Evolutionary conservation across 2,888 invertebrate species (phyloP).

Genomic region (Chrysina gloriosa): DNA sequence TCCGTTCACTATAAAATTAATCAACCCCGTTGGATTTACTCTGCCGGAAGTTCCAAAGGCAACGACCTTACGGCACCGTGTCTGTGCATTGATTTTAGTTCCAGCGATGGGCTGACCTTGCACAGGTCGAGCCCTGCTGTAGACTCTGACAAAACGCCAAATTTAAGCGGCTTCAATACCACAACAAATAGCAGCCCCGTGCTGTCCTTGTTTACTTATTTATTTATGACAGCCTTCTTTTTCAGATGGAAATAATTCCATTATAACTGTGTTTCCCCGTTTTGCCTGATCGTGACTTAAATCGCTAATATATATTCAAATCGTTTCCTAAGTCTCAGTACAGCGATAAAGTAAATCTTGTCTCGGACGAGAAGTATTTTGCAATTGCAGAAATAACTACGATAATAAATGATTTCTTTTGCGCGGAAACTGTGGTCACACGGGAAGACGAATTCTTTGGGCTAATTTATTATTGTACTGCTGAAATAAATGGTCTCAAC

Average conservation of each 20-base stretch:
- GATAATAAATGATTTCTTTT: too few relatives aligned
- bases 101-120: slow-evolving; percentile 31
- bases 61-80: slow-evolving; percentile 29
- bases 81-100: slow-evolving; percentile 38
- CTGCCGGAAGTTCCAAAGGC: slow-evolving; percentile 35
- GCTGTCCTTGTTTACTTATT: background rate
- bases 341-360: background rate
- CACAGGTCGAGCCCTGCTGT: slow-evolving; percentile 1
- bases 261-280: background rate
- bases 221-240: background rate
- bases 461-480: too few relatives aligned
- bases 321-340: background rate
- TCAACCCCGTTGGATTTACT: slow-evolving; percentile 18
- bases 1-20: slow-evolving; percentile 18
- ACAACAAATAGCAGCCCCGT: background rate
- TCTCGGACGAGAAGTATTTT: background rate
- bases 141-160: slow-evolving; percentile 23
- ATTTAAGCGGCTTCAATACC: slow-evolving; percentile 10
- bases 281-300: background rate
- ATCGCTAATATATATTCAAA: background rate
- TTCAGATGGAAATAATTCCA: background rate
- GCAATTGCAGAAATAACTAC: too few relatives aligned
- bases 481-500: too few relatives aligned
- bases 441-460: too few relatives aligned
- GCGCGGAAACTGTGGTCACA: too few relatives aligned